Percentiles rank a stretch among this genome's conserved stretches.
These are phyloP conservation scores for Platyrinchus mystaceus DNA, from an alignment of 2,797 vertebrate genomes.

Conservation along the genomic window DNA sequence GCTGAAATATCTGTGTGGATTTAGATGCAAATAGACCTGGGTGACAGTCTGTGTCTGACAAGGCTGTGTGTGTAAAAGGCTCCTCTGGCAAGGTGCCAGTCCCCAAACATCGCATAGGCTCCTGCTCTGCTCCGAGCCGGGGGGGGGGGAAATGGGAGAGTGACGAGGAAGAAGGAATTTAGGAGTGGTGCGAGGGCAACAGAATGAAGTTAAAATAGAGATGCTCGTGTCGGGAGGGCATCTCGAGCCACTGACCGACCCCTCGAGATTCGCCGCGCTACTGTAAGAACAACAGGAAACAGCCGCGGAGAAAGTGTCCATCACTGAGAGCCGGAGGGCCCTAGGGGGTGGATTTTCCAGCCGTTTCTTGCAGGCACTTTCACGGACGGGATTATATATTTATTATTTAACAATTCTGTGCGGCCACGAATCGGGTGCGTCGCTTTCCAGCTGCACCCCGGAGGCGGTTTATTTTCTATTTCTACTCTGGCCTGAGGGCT, in stretches of 20 bases:
- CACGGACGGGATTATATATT: no score
- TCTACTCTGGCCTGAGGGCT: no score
- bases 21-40: neutral
- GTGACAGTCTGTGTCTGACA: neutral
- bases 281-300: no score
- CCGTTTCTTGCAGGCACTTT: no score
- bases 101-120: neutral
- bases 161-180: neutral
- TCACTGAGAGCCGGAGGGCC: no score
- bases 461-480: no score
- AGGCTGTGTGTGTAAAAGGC: neutral
- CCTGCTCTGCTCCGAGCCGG: neutral
- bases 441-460: no score
- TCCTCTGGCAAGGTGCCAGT: neutral
- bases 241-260: accelerated
- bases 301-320: no score
- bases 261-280: no score
- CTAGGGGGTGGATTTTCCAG: no score
- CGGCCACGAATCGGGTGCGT: no score
- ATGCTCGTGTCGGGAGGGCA: neutral
- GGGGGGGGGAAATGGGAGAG: neutral
- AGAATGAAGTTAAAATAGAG: neutral
- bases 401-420: no score
- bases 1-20: neutral
- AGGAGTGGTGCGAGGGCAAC: neutral